Percentiles rank a stretch among this genome's conserved stretches.
phyloP scores from a whole-genome alignment of 2,888 invertebrate species.

The Andrena dorsata region DNA sequence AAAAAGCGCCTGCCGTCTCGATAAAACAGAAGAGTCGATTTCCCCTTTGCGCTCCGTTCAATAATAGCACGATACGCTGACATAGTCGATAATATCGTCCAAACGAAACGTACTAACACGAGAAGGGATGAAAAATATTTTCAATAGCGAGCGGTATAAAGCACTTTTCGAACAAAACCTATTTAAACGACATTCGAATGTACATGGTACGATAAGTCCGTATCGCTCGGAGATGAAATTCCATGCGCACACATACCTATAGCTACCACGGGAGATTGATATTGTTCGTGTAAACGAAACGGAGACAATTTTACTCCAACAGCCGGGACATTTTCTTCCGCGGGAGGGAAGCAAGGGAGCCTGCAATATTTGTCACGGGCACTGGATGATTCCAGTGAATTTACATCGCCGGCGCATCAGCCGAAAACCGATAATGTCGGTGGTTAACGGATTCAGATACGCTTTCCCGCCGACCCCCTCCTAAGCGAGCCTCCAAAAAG shows the following conservation, averaged over 20 bases:
- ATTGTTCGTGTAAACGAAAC: conserved; percentile 10
- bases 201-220: neutral
- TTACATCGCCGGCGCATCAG: conserved; percentile 51
- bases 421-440: conserved; percentile 65
- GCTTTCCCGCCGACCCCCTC: conserved; percentile 18
- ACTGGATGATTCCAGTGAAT: conserved; percentile 39
- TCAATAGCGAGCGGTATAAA: conserved; percentile 1
- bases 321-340: neutral
- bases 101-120: conserved; percentile 3
- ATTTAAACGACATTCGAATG: neutral
- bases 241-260: neutral
- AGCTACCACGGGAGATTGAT: neutral
- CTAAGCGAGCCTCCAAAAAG: conserved; percentile 35
- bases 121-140: conserved; percentile 37
- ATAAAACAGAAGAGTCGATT: conserved; percentile 26
- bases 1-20: conserved; percentile 17
- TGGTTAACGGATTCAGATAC: conserved; percentile 65
- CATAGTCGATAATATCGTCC: conserved; percentile 31
- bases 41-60: conserved; percentile 24
- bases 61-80: conserved; percentile 26
- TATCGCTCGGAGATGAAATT: neutral
- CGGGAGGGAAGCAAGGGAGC: neutral
- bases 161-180: conserved; percentile 3
- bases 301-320: neutral
- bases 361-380: conserved; percentile 34